Base-by-base conservation (phyloP, 1,140 invertebrate species). In the Cyrtorhinus lividipennis region DNA sequence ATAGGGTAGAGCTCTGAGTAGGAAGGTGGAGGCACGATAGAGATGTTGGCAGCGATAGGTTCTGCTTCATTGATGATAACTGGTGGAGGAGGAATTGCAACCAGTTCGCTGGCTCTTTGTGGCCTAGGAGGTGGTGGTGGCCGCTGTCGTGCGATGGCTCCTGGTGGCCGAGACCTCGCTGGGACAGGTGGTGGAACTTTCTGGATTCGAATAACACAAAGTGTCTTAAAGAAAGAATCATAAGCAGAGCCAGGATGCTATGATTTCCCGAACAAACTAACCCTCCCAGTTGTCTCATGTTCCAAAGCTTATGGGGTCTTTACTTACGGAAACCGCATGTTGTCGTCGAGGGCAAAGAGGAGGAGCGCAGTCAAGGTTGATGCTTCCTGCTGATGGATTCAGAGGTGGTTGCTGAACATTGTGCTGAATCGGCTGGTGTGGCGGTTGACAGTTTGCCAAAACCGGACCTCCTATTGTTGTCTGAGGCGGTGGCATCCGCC, bases 1-100 rank as follows among this genome's bases (percentile, higher is more conserved):
- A 72, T 3, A 60, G 68, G 67, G 15, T 74, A 76, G 0, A 76
- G 75, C 3, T 75, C 75, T 63, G 75, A 76, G 66, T 78, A 78
- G 1, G 76, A 74, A 64, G 76, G 69, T 1, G 75, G 75, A 1
- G 75, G 75, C 66, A 74, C 75, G 69, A 76, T 75, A 27, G 75
- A 73, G 68, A 76, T 75, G 66, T 74, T 73, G 2, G 30, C 26
- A 23, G 26, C 56, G n/a, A n/a, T n/a, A 8, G 58, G 25, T 22
- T 13, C 24, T 1, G 27, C 23, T 1, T 46, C 57, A 24, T 53
- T 59, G 3, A 24, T 25, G 27, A 44, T 15, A 45, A 56, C 60
- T 5, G 72, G 71, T 10, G 69, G 67, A 1, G 72, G 71, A 0
- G 56, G 53, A 1, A 61, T 46, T 8, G 64, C 2, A 13, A 15